Base-by-base conservation (phyloP, 2,888 invertebrate genomes). In the Caenorhabditis imperialis region DNA sequence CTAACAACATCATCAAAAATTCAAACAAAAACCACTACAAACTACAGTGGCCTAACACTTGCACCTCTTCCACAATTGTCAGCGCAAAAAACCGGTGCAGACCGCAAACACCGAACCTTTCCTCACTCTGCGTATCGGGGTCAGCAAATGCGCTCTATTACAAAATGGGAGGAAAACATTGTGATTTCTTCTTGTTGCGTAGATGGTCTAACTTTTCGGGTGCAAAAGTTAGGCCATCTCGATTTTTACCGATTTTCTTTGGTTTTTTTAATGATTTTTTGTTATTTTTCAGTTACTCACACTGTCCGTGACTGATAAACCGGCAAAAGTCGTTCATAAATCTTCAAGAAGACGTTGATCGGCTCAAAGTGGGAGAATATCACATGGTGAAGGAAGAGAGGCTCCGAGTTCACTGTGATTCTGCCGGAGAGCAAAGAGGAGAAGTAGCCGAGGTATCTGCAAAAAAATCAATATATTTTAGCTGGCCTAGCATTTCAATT, bases 401-500 rank as follows among this genome's bases (percentile, higher is more conserved):
- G 93, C 48, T 93, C 92, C 54, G 94, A 92, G 90, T 94, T 95
- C 89, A 96, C 94, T 84, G 93, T 92, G 86, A 95, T 93, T 87
- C 93, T 93, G 45, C 95, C 95, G 6, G 94, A 94, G 62, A 96
- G 91, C 50, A 96, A 90, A 1, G 95, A 95, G 57, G 94, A 93
- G 89, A 96, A 96, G 88, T 96, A 95, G 88, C 93, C 93, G 81
- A 96, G 93, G 90, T 95, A 95, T 90, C 95, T 94, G 91, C 55
- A 86, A 38, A 25, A 23, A 16, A 3, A 80, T 70, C 53, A 2
- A 25, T 5, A 22, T 30, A 18, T 40, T 23, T 14, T 42, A 42
- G 5, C 22, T n/a, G 16, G 2, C 30, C 2, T 42, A 14, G 20
- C 12, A 37, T 14, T 6, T 27, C 14, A 45, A 67, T 12, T 7